A percentile compares a stretch with the other conserved stretches of the same genome.
phyloP scores from a whole-genome alignment of 1,140 invertebrate species.

The Papilio polytes region DNA sequence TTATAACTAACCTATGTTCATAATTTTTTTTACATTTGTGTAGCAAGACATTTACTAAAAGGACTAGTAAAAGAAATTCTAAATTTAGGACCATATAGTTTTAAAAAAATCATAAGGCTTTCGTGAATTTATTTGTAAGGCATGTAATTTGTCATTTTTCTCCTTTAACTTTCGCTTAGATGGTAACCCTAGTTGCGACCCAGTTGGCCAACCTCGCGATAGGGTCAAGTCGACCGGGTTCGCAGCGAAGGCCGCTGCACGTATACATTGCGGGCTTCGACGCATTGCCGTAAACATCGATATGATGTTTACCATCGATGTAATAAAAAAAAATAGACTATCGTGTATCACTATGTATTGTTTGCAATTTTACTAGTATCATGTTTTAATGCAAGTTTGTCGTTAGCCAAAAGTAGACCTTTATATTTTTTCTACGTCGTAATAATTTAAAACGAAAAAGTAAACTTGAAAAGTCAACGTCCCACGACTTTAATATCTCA shows the following conservation, averaged over 20 bases:
- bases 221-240: slow-evolving; percentile 32
- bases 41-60: no score
- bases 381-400: not conserved
- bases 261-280: slow-evolving; percentile 30
- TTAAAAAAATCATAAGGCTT: no score
- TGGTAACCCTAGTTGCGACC: slow-evolving; percentile 31
- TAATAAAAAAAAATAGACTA: not conserved
- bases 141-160: not conserved
- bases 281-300: not conserved
- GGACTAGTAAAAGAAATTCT: no score
- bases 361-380: not conserved
- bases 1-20: no score
- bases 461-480: not conserved
- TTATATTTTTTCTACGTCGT: no score
- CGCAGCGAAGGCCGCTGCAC: slow-evolving; percentile 31
- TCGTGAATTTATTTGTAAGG: no score
- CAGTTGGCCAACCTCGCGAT: slow-evolving; percentile 30
- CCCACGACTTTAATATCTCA: slow-evolving; percentile 1
- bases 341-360: not conserved
- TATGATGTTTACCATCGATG: not conserved
- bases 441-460: not conserved
- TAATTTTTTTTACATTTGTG: no score
- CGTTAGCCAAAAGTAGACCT: no score
- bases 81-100: no score
- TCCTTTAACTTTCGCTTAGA: not conserved